Evolutionary conservation across 2,797 vertebrate genomes (phyloP), one percentile per base, ranked within the genome.

Genomic region (Typhlichthys eigenmanni): DNA sequence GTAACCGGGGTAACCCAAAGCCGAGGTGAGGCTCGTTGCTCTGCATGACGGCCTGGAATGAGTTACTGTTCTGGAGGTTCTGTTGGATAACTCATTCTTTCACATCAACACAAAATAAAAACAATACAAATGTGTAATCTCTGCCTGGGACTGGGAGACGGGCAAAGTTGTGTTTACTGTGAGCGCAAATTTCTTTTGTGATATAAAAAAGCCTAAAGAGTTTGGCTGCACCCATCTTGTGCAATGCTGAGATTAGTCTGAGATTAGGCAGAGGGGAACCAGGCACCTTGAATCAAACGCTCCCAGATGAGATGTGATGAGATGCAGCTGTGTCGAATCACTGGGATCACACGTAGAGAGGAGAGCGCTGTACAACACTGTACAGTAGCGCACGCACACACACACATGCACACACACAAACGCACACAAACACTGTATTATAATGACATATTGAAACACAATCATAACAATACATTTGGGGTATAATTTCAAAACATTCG

Each of bases 231-330:
- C 91, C 64, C 87, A 91, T 0, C 93, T 93, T 29, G 92, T 95
- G 70, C 76, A 64, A 84, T 75, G 64, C 75, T 74, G 80, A 89
- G 88, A 90, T 89, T 88, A 87, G 80, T 79, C 81, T 74, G 80
- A 89, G 88, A 90, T 89, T 88, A 87, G 80, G 79, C 81, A 72
- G 85, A 88, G 80, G 72, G 84, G 83, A 88, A 89, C 87, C 87
- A 88, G 85, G 82, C 83, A 87, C 87, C 86, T 89, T 81, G 81
- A 90, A 91, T 92, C 90, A 92, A 92, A 89, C 71, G 86, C 78
- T 92, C 87, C 89, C 92, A 92, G 87, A 91, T 92, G 91, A 89
- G 76, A 78, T 73, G 1, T 91, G 92, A 93, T 87, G 83, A 87
- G 86, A 83, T 72, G 86, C 92, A 92, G 91, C 87, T 93, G 91